Evolutionary conservation across 2,113 vertebrate genomes (phyloP), one percentile per base, ranked within the genome.

Genomic region (Eira barbara): DNA sequence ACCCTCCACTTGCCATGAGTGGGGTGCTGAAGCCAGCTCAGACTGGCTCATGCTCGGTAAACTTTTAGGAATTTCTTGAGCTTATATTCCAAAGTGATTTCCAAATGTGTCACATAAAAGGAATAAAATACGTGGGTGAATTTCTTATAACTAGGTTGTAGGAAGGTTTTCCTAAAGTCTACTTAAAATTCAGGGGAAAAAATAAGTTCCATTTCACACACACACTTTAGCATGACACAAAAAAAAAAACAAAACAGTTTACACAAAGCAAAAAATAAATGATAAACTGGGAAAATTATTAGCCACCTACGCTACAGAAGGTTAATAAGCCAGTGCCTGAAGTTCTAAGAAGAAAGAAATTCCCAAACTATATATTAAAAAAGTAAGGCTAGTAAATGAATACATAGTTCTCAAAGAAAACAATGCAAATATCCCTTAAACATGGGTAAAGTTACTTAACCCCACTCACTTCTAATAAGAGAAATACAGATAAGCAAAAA

Each of bases 21-120:
- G 4, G 7, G 13, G 3, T 25, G 1, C 10, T 25, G 45, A 13
- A 49, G 20, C 18, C 21, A 20, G 29, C 31, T 47, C 6, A 0
- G 49, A 27, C 9, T 63, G 49, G n/a, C 29, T 47, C 52, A 1
- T 31, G 69, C 25, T 76, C 67, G n/a, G 21, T 17, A 74, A 52
- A 39, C 4, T 52, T 57, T 52, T 69, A 76, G 49, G 21, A 76
- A 85, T 86, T 85, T 65, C 47, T 88, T 63, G 31, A 76, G 34
- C 49, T 73, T 61, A 20, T 82, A 49, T 73, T 20, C 13, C 11
- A 71, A 13, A 34, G 76, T 55, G 42, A 95, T n/a, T 88, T 85
- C 45, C 6, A 88, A 79, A 80, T 84, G 17, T 67, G 36, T 87
- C 79, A 27, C 63, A 39, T 74, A 83, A 49, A 80, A 18, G 11